Conservation (phyloP, 2,797 vertebrate genomes). For the Coregonus sp. region DNA sequence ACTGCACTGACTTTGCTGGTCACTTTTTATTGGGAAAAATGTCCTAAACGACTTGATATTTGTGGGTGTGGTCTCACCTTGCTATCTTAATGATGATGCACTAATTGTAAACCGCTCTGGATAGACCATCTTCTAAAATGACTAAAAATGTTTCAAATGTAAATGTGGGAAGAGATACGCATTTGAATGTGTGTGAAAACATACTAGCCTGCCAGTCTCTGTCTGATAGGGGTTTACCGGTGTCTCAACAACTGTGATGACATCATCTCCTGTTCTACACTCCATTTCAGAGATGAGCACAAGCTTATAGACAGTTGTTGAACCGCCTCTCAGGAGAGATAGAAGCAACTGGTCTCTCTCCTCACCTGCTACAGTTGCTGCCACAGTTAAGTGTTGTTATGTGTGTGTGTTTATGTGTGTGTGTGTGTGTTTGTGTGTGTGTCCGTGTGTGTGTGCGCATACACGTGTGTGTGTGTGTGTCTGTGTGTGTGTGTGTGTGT, state of each 20-base stretch:
- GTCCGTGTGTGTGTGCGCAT: background rate
- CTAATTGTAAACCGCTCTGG: too few species aligned
- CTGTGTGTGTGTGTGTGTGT: background rate
- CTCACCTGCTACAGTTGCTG: conserved; percentile 15
- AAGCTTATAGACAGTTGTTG: conserved; percentile 42
- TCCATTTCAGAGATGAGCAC: conserved; percentile 18
- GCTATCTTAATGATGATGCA: too few species aligned
- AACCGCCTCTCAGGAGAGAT: conserved; percentile 13
- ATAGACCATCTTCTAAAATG: too few species aligned
- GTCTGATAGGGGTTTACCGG: too few species aligned
- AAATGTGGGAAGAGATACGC: too few species aligned
- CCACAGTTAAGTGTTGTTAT: background rate
- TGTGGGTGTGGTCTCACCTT: too few species aligned
- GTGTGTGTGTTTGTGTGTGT: background rate
- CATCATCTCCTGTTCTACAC: conserved; percentile 4
- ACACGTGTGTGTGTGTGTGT: background rate
- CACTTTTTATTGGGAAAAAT: too few species aligned
- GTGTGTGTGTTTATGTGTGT: background rate
- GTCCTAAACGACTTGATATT: too few species aligned
- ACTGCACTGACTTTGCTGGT: too few species aligned
- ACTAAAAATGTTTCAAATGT: background rate
- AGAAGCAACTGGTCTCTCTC: conserved; percentile 29
- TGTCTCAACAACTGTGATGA: background rate
- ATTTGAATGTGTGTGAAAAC: too few species aligned
- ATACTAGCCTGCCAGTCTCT: too few species aligned